Evolutionary conservation across 92 coral and sea anemone genomes (phyloP), one percentile per base, ranked within the genome.

Genomic region (Paragorgia papillata): DNA sequence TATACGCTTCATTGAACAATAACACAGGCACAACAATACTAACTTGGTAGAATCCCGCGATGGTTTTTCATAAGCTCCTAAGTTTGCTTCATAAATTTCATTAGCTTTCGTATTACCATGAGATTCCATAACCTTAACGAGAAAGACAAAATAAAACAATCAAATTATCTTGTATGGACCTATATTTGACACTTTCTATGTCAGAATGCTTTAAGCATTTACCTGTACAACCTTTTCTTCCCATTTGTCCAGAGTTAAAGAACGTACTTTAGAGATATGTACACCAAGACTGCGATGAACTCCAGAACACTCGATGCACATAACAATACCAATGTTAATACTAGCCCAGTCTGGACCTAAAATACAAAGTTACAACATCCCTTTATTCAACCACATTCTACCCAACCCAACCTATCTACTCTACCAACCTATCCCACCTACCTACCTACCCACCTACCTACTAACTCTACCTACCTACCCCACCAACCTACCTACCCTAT

Each of bases 281-380:
- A 95, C 99, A 17, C 99, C 99, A 64, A 95, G 78, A 75, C 95
- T 87, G 22, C 99, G 92, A 83, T 95, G 99, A 3, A 95, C 92
- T 50, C 99, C 99, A 9, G 99, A 95, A 79, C 99, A 95, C 84
- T 95, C 97, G 66, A 95, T 95, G 63, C 99, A 95, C 61, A 95
- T 67, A 9, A 89, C 82, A 37, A 87, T 80, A n/a, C 99, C 99
- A 0, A 95, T 66, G 66, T 95, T 95, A 44, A 95, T 95, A 59
- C 99, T 95, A 33, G 99, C 95, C 99, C 99, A 95, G 86, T 95
- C 99, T 26, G 99, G 99, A 31, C 99, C 99, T 95, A 79, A 13
- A 30, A 17, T 2, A 18, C 20, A 54, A 54, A 74, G 14, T 18
- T 6, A 55, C 8, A 27, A 3, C 43, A 37, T 37, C n/a, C n/a